Evolutionary conservation across 2,888 invertebrate genomes (phyloP).

Genomic region (Ischnura elegans): DNA sequence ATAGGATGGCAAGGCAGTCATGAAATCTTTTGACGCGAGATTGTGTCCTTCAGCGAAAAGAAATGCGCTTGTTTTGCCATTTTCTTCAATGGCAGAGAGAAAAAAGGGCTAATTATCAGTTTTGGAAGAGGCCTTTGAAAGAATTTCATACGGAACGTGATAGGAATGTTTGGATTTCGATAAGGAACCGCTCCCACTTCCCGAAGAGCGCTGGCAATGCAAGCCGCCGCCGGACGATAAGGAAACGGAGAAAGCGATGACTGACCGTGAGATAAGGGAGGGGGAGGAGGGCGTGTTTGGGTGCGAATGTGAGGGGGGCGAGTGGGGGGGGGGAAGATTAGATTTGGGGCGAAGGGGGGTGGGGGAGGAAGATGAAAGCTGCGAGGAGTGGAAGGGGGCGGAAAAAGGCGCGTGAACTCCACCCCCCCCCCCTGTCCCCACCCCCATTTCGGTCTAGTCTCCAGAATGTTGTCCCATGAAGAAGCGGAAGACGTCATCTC

Average conservation of each 20-base stretch:
- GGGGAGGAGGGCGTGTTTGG: neutral
- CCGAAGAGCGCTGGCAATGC: neutral
- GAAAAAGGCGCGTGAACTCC: too few species aligned
- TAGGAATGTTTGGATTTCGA: neutral
- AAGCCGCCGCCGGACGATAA: neutral
- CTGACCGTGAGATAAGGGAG: neutral
- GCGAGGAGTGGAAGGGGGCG: neutral
- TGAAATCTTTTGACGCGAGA: neutral
- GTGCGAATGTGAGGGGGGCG: neutral
- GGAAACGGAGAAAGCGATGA: neutral
- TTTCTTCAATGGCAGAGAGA: neutral
- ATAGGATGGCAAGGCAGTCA: neutral
- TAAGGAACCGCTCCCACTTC: neutral
- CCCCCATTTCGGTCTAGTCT: neutral
- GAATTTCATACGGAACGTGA: neutral
- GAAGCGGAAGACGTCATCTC: conserved; percentile 1
- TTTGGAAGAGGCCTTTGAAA: neutral
- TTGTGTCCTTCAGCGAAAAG: neutral
- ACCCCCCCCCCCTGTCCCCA: too few species aligned
- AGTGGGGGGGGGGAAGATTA: neutral
- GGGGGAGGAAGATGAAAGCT: neutral
- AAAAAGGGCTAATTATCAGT: neutral
- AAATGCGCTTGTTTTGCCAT: neutral
- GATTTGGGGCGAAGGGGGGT: neutral
- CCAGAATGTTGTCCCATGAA: neutral